Percentiles rank a stretch among this genome's conserved stretches.
phyloP scores from a whole-genome alignment of 2,797 vertebrate species.

The Allobates femoralis region DNA sequence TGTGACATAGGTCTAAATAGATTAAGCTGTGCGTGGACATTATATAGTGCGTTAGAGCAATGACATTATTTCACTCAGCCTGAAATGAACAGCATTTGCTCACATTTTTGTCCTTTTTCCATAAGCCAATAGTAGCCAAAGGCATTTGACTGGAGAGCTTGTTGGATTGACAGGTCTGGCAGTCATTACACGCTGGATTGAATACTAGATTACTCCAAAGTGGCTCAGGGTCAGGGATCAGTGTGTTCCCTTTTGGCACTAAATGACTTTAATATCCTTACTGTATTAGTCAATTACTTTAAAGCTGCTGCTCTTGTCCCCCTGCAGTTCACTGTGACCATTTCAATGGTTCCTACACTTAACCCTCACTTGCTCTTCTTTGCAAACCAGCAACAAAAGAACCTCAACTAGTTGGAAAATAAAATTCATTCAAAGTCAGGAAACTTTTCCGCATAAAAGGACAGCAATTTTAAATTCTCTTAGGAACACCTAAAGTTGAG shows the following conservation, averaged over 20 bases:
- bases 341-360: slow-evolving; percentile 86
- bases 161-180: slow-evolving; percentile 98
- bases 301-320: slow-evolving; percentile 86
- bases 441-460: slow-evolving; percentile 27
- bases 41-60: slow-evolving; percentile 82
- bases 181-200: slow-evolving; percentile 99
- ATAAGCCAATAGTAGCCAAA: slow-evolving; percentile 85
- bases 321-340: slow-evolving; percentile 83
- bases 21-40: slow-evolving; percentile 83
- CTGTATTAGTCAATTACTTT: slow-evolving; percentile 99
- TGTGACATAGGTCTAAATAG: slow-evolving; percentile 84
- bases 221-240: slow-evolving; percentile 99
- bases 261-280: slow-evolving; percentile 99
- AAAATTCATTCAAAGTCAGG: slow-evolving; percentile 42
- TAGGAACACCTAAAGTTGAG: not conserved
- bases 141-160: slow-evolving; percentile 88
- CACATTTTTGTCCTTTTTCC: slow-evolving; percentile 82
- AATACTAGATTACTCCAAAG: slow-evolving; percentile 99
- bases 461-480: slow-evolving; percentile 1
- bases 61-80: slow-evolving; percentile 83
- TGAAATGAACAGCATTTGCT: slow-evolving; percentile 83
- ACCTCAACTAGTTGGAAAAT: slow-evolving; percentile 30
- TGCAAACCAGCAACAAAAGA: slow-evolving; percentile 42
- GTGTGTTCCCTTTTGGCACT: slow-evolving; percentile 99
- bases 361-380: slow-evolving; percentile 76